Conservation (phyloP, 2,888 invertebrate species). For the Bellardia bayeri region DNA sequence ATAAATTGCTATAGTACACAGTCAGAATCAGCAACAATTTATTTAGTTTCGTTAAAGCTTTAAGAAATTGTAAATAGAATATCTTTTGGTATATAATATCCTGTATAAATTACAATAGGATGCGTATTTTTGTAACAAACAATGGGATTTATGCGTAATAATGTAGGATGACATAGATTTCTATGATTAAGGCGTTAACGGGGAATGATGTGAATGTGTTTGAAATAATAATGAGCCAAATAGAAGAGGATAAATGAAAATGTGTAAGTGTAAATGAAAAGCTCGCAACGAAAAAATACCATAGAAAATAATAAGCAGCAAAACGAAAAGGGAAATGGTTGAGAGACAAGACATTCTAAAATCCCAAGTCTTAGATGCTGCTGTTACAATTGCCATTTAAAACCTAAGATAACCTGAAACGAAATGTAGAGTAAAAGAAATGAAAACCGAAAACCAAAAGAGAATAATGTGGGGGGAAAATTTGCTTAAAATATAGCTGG, state of each 20-base stretch:
- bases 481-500: not conserved
- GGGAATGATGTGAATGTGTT: slow-evolving; percentile 21
- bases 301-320: slow-evolving; percentile 21
- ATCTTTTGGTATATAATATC: not conserved
- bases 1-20: too few species aligned
- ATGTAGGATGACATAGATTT: slow-evolving; percentile 33
- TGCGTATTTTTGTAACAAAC: not conserved
- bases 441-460: not conserved
- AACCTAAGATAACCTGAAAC: not conserved
- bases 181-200: slow-evolving; percentile 43
- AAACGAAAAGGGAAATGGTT: not conserved
- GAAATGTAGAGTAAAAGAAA: not conserved
- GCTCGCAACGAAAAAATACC: not conserved
- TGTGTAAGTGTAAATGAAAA: not conserved
- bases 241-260: not conserved
- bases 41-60: not conserved
- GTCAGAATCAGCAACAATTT: not conserved
- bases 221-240: slow-evolving; percentile 40
- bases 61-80: not conserved
- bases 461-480: not conserved
- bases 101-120: not conserved
- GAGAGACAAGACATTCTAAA: not conserved
- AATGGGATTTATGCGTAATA: not conserved
- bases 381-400: slow-evolving; percentile 4
- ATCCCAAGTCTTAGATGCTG: not conserved